Conservation (phyloP, 2,888 invertebrate genomes). For the Dynastes grantii region DNA sequence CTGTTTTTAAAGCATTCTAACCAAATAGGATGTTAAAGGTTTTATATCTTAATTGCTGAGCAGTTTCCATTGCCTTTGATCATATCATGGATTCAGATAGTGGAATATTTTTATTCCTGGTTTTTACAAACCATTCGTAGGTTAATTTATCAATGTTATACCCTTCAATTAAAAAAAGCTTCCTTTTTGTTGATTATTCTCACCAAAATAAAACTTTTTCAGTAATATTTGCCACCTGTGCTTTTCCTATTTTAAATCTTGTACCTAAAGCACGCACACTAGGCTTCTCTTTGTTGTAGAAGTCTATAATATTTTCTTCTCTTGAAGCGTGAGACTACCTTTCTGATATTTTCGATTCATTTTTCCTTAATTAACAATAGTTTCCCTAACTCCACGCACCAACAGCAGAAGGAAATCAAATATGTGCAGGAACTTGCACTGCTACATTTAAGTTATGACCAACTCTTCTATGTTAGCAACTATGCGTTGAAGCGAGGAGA, state of each 20-base stretch:
- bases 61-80: not conserved
- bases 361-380: not conserved
- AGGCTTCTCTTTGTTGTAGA: too few species aligned
- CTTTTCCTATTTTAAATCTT: too few species aligned
- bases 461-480: too few species aligned
- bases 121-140: not conserved
- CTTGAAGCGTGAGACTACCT: not conserved
- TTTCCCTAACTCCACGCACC: too few species aligned
- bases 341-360: not conserved
- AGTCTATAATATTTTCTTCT: not conserved
- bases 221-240: not conserved
- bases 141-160: too few species aligned
- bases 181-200: not conserved
- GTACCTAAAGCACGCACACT: too few species aligned
- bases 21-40: not conserved
- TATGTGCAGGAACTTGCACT: too few species aligned
- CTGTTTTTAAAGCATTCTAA: not conserved
- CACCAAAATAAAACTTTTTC: not conserved
- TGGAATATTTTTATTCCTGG: not conserved
- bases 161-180: not conserved
- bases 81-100: not conserved
- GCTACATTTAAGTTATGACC: too few species aligned
- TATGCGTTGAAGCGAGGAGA: too few species aligned
- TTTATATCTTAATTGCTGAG: constrained; percentile 6
- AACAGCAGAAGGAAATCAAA: too few species aligned